phyloP scores from a whole-genome alignment of 1,140 invertebrate genomes.

The Anastatus disparis region DNA sequence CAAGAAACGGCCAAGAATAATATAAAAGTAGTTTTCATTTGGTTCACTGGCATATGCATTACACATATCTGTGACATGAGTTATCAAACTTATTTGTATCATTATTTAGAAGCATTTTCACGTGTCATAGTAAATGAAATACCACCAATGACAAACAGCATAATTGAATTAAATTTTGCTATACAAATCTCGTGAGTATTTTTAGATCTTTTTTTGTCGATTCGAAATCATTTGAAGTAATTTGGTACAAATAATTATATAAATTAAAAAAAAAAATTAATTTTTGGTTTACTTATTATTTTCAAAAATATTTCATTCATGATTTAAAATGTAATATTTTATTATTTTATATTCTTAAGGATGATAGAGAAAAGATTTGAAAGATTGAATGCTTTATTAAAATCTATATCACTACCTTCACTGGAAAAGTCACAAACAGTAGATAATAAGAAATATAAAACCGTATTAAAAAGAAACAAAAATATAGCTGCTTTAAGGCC shows the following conservation, averaged over 20 bases:
- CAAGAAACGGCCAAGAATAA: not conserved
- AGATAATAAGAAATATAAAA: no score
- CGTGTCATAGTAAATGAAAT: not conserved
- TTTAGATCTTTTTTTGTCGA: no score
- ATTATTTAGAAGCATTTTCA: not conserved
- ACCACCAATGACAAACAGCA: slow-evolving; percentile 6
- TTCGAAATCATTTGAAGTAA: no score
- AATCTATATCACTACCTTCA: no score
- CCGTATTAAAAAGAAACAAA: no score
- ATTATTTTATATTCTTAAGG: not conserved
- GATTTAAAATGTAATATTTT: no score
- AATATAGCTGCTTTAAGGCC: no score
- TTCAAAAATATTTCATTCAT: no score
- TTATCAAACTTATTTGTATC: not conserved
- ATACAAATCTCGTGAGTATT: slow-evolving; percentile 22
- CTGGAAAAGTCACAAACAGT: no score
- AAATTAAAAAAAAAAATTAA: no score
- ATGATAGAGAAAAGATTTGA: slow-evolving; percentile 29
- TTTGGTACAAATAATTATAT: no score
- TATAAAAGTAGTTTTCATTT: not conserved
- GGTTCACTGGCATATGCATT: not conserved
- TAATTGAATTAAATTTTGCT: slow-evolving; percentile 16
- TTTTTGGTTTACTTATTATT: no score
- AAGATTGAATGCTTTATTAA: slow-evolving; percentile 25
- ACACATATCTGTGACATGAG: slow-evolving; percentile 5